These are phyloP conservation scores for Biston stratarius DNA, from an alignment of 2,888 invertebrate species.

Conservation along the genomic window DNA sequence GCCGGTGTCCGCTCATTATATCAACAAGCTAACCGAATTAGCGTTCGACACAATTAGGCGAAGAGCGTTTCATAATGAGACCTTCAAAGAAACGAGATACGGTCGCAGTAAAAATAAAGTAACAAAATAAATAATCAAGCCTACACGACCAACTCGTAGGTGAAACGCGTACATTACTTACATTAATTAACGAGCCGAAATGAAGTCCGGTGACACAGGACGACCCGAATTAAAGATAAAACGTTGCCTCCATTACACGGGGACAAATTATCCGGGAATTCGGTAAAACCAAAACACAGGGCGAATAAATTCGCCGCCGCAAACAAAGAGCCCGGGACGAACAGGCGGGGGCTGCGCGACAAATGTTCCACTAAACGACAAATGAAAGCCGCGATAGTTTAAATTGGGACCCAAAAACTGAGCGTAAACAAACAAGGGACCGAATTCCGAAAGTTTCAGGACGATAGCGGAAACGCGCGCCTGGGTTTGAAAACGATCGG, in stretches of 20 bases:
- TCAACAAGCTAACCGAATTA: conserved; percentile 27
- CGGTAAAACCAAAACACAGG: conserved; percentile 63
- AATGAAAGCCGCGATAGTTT: conserved; percentile 83
- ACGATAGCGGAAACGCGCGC: conserved; percentile 65
- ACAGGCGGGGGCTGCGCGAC: conserved; percentile 67
- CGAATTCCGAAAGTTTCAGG: conserved; percentile 75
- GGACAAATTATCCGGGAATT: conserved; percentile 74
- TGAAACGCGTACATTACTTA: conserved; percentile 58
- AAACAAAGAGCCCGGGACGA: conserved; percentile 73
- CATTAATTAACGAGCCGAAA: conserved; percentile 68
- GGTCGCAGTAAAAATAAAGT: conserved; percentile 29
- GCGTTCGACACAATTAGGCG: conserved; percentile 14
- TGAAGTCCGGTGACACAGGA: conserved; percentile 65
- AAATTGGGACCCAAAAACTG: conserved; percentile 83
- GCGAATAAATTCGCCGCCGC: conserved; percentile 70
- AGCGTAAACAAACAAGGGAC: conserved; percentile 76
- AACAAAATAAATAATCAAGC: conserved; percentile 42
- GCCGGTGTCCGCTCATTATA: conserved; percentile 17
- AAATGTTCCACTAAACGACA: conserved; percentile 83
- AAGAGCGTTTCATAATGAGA: conserved; percentile 23
- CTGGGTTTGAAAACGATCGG: conserved; percentile 67
- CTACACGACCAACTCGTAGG: conserved; percentile 49
- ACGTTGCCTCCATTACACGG: conserved; percentile 69
- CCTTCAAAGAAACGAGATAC: conserved; percentile 22
- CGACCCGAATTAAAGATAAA: conserved; percentile 80